Evolutionary conservation across 2,113 vertebrate genomes (phyloP).

Genomic region (Chlorodrepanis virens): DNA sequence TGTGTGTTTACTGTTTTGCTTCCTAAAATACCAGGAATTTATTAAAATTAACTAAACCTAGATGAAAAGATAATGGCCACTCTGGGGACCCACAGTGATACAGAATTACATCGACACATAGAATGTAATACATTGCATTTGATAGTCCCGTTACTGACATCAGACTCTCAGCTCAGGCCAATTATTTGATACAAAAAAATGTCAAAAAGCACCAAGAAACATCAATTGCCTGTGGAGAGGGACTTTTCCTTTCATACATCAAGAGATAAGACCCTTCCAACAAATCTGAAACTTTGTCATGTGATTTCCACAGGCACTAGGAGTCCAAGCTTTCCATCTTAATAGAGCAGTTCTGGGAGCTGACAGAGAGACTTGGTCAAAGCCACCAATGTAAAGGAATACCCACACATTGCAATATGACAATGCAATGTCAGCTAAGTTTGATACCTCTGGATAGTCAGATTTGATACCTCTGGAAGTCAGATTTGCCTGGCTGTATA

Average conservation of each 20-base stretch:
- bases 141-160: neutral
- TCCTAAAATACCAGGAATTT: neutral
- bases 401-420: fast-evolving
- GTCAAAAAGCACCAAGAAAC: neutral
- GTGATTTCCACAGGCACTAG: neutral
- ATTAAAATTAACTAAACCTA: neutral
- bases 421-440: neutral
- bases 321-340: neutral
- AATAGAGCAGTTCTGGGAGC: neutral
- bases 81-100: neutral
- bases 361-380: neutral
- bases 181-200: neutral
- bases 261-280: neutral
- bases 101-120: neutral
- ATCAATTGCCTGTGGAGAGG: neutral
- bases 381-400: neutral
- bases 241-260: neutral
- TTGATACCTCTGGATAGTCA: neutral
- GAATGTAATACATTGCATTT: neutral
- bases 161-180: neutral
- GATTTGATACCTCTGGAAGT: neutral
- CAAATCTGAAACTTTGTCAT: neutral
- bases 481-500: neutral
- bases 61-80: neutral
- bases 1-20: neutral